Evolutionary conservation across 2,113 vertebrate genomes (phyloP).

Genomic region (Rhombomys opimus): DNA sequence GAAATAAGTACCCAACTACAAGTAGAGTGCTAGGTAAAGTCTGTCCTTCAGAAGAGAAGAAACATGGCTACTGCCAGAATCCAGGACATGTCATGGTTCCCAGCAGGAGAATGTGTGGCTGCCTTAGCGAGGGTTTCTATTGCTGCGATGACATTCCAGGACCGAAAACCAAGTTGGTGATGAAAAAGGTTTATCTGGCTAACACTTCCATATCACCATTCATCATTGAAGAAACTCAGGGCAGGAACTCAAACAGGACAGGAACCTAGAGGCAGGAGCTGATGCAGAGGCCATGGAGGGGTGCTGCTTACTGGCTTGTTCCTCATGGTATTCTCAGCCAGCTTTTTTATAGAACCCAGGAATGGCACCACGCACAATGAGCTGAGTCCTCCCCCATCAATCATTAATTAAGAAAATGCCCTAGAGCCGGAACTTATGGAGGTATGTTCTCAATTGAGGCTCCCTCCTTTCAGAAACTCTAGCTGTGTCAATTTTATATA

Average conservation of each 20-base stretch:
- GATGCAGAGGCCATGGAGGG: neutral
- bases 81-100: neutral
- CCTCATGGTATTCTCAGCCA: neutral
- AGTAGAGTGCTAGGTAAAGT: neutral
- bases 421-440: neutral
- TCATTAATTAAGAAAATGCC: neutral
- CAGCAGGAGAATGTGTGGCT: neutral
- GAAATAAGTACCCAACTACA: neutral
- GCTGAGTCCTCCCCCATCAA: neutral
- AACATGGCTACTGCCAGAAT: fast-evolving
- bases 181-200: no score
- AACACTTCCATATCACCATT: neutral
- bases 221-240: neutral
- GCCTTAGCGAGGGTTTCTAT: neutral
- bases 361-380: neutral
- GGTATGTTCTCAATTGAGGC: neutral
- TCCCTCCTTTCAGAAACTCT: neutral
- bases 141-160: neutral
- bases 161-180: neutral
- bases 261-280: neutral
- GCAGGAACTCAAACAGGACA: neutral
- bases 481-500: neutral
- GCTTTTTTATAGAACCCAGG: neutral
- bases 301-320: neutral
- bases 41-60: neutral